Conservation (phyloP, 1,140 invertebrate genomes). For the Saccostrea cuccullata region DNA sequence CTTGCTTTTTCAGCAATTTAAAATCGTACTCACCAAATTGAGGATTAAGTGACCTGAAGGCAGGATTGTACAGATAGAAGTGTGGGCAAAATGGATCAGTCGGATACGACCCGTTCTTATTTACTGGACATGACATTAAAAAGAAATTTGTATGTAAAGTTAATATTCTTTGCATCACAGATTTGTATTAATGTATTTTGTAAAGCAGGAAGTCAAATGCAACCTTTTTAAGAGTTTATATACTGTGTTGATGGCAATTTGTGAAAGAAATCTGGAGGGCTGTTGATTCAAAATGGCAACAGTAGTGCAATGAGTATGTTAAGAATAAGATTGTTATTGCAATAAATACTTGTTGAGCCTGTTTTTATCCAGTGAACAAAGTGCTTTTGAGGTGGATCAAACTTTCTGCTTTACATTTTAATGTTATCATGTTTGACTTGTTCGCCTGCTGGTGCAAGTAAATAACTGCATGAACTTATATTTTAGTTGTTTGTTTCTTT, state of each 20-base stretch:
- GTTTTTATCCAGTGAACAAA: slow-evolving; percentile 31
- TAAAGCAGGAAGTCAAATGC: slow-evolving; percentile 17
- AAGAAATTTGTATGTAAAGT: slow-evolving; percentile 27
- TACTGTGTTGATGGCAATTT: not conserved
- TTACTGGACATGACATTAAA: slow-evolving; percentile 30
- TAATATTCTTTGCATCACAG: slow-evolving; percentile 27
- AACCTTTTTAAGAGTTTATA: not conserved
- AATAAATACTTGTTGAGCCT: slow-evolving; percentile 20
- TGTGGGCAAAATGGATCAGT: slow-evolving; percentile 4
- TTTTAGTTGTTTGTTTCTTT: not conserved
- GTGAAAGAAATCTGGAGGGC: not conserved
- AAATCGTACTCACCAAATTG: not conserved
- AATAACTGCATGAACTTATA: slow-evolving; percentile 31
- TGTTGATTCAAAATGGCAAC: not conserved
- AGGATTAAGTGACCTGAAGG: not conserved
- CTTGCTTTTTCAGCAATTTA: slow-evolving; percentile 20
- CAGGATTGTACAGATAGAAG: slow-evolving; percentile 6
- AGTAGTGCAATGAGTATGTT: slow-evolving; percentile 5
- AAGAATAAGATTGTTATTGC: slow-evolving; percentile 1
- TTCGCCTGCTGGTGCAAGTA: slow-evolving; percentile 31
- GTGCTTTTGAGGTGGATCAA: slow-evolving; percentile 36
- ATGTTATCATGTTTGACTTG: slow-evolving; percentile 37
- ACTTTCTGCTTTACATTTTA: slow-evolving; percentile 38
- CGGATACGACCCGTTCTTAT: slow-evolving; percentile 5
- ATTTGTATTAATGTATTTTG: slow-evolving; percentile 12